Conservation (phyloP, 2,888 invertebrate genomes). For the Xylota sylvarum region DNA sequence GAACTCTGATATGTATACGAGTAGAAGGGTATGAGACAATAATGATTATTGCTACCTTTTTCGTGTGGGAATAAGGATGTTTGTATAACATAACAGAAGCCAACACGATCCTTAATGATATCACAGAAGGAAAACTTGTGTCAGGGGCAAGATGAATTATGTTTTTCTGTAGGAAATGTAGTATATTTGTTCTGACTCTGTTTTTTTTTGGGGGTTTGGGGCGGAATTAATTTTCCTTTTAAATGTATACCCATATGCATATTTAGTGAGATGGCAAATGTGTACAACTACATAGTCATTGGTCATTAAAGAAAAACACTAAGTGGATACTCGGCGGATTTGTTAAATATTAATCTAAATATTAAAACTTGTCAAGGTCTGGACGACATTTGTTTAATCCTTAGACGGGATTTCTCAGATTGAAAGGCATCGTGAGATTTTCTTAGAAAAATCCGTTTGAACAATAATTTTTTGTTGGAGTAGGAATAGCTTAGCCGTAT, state of each 20-base stretch:
- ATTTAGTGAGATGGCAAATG: not conserved
- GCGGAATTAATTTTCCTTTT: not conserved
- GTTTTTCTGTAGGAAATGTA: not conserved
- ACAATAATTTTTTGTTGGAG: no score
- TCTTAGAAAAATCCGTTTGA: no score
- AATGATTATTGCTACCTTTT: conserved; percentile 6
- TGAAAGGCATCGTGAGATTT: no score
- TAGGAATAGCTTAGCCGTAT: no score
- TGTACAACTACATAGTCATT: no score
- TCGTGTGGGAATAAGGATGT: not conserved
- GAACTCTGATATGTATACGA: not conserved
- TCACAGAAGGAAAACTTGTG: not conserved
- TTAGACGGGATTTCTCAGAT: no score
- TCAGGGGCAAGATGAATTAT: conserved; percentile 2
- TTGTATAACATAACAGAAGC: not conserved
- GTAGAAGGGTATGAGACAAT: not conserved
- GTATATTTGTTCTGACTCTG: not conserved
- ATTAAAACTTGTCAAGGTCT: no score
- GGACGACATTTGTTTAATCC: no score
- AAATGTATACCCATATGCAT: not conserved
- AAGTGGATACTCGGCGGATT: no score
- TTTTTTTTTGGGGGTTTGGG: not conserved
- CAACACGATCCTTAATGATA: conserved; percentile 3
- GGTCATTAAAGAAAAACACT: not conserved
- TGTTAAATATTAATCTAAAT: no score